phyloP scores from a whole-genome alignment of 2,888 invertebrate genomes.

The Drosophila percnosoma region DNA sequence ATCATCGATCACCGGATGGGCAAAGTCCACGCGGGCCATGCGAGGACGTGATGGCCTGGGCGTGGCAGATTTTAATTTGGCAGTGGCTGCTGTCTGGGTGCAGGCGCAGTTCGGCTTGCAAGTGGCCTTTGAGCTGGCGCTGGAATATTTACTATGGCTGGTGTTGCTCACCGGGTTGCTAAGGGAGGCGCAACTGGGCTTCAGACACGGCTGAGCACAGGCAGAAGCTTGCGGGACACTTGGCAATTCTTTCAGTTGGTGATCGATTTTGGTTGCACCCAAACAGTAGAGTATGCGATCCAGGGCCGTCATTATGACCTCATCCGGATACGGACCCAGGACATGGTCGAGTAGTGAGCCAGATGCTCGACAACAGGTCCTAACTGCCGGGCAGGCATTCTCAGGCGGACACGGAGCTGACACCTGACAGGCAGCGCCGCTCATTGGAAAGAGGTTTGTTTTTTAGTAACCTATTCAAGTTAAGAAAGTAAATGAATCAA shows the following conservation, averaged over 20 bases:
- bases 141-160: slow-evolving; percentile 8
- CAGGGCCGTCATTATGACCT: slow-evolving; percentile 67
- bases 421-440: neutral
- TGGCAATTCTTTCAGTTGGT: neutral
- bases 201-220: neutral
- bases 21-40: slow-evolving; percentile 59
- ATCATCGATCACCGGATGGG: slow-evolving; percentile 41
- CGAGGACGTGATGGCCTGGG: slow-evolving; percentile 23
- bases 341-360: slow-evolving; percentile 28
- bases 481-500: slow-evolving; percentile 9
- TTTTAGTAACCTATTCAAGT: slow-evolving; percentile 7
- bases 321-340: slow-evolving; percentile 80
- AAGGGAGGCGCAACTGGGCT: slow-evolving; percentile 1
- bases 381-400: neutral
- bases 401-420: neutral
- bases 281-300: slow-evolving; percentile 71
- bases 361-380: neutral
- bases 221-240: neutral
- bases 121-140: slow-evolving; percentile 15
- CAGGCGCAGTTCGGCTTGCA: neutral
- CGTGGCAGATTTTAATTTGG: slow-evolving; percentile 10
- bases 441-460: slow-evolving; percentile 17
- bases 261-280: slow-evolving; percentile 57
- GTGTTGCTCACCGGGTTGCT: slow-evolving; percentile 15
- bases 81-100: neutral